These are phyloP conservation scores for Ceratitis capitata DNA, from an alignment of 1,140 invertebrate genomes.

Conservation along the genomic window DNA sequence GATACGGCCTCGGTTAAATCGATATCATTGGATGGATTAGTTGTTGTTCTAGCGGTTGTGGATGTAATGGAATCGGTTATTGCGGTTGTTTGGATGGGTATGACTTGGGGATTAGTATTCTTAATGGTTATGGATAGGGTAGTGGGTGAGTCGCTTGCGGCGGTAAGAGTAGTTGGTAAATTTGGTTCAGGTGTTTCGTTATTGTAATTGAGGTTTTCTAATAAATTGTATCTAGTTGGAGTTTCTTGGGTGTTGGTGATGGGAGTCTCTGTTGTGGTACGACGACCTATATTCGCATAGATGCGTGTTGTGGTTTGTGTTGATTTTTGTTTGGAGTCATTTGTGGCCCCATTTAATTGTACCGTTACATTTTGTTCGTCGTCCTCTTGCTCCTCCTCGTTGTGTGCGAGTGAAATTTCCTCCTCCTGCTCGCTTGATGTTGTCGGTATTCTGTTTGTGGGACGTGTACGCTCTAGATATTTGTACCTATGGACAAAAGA, in stretches of 20 bases:
- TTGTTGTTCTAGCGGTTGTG: conserved; percentile 38
- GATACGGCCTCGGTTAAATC: neutral
- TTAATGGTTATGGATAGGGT: conserved; percentile 60
- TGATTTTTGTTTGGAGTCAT: conserved; percentile 47
- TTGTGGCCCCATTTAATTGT: conserved; percentile 53
- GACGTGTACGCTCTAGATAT: conserved; percentile 54
- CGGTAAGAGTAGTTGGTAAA: conserved; percentile 58
- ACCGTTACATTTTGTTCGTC: conserved; percentile 60
- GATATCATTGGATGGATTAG: conserved; percentile 1
- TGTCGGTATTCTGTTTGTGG: conserved; percentile 59
- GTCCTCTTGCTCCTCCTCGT: conserved; percentile 51
- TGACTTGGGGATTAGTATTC: conserved; percentile 53
- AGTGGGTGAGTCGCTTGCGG: conserved; percentile 51
- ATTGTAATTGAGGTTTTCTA: conserved; percentile 47
- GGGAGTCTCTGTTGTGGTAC: conserved; percentile 55
- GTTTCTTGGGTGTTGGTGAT: conserved; percentile 60
- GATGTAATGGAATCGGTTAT: conserved; percentile 48
- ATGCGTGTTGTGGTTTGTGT: conserved; percentile 52
- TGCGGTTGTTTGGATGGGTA: conserved; percentile 51
- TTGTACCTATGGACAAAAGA: conserved; percentile 61
- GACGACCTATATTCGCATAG: conserved; percentile 61
- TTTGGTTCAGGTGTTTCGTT: conserved; percentile 59
- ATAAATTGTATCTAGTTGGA: conserved; percentile 47
- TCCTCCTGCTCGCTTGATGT: neutral
- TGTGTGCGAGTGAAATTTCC: conserved; percentile 38